Base-by-base conservation (phyloP, 2,113 vertebrate genomes). In the Rhineura floridana region DNA sequence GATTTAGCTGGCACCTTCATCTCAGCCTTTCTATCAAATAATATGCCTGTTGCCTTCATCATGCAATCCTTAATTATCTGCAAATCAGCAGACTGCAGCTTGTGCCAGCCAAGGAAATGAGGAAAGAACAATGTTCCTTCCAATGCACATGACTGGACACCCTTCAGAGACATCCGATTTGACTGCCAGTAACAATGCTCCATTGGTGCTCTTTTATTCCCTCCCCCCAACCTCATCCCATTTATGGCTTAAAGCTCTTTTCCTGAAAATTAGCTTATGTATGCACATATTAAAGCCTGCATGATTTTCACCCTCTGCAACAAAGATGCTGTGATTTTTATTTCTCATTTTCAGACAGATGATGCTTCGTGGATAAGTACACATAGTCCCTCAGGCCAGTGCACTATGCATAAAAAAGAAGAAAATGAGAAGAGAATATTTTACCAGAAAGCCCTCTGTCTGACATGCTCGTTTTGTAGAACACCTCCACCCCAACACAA, bases 1-100 rank as follows among this genome's bases (percentile, higher is more conserved):
- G 84, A 94, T 36, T 94, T 93, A 87, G 70, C 72, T 96, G 94
- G 93, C 94, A 96, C 90, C 87, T 94, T 95, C 93, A 93, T 94
- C 94, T 95, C 88, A 92, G 88, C 90, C 93, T 94, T 95, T 94
- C 90, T 93, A 91, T 94, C 85, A 95, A 95, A 96, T 95, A 95
- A 93, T 91, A 95, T 89, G 90, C 88, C 88, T 89, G 76, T 93
- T 96, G 93, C 89, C 77, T 95, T 96, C 91, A 95, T 96, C 92
- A 91, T 87, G 88, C 86, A 95, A 88, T 91, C 90, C 90, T 93
- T 95, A 97, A 96, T 96, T 96, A 95, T 84, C 88, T 93, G 86
- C 89, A 95, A 95, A 95, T 93, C 93, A 94, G 89, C 84, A 95
- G 88, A 86, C 90, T 94, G 87, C 55, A 93, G 82, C 85, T 94